phyloP scores from a whole-genome alignment of 64 coral and sea anemone species.

The Cladopsammia gracilis region DNA sequence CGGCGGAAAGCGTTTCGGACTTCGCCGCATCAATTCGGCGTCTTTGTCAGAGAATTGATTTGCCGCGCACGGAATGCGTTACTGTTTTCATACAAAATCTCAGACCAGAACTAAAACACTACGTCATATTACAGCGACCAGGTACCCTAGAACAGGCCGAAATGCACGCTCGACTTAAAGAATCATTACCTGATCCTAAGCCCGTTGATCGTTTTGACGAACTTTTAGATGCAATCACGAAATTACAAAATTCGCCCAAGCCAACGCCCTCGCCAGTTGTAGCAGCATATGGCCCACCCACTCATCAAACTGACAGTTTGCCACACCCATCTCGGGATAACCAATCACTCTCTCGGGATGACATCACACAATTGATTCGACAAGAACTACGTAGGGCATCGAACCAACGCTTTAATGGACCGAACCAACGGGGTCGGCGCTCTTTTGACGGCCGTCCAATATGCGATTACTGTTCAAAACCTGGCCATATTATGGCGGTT shows the following conservation, averaged over 20 bases:
- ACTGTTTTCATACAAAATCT: constrained; percentile 15
- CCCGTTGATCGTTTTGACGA: not conserved
- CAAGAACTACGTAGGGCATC: not conserved
- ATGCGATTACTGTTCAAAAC: not conserved
- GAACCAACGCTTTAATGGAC: not conserved
- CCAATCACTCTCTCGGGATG: not conserved
- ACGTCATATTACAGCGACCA: constrained; percentile 2
- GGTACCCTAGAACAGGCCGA: not conserved
- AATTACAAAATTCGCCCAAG: not conserved
- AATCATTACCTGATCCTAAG: not conserved
- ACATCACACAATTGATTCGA: not conserved
- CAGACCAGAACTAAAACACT: not conserved
- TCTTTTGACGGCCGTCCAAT: not conserved
- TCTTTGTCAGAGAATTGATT: not conserved
- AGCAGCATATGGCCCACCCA: too few species aligned
- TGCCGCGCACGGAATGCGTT: constrained; percentile 30
- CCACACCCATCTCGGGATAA: not conserved
- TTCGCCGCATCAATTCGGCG: constrained; percentile 9
- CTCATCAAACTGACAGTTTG: not conserved
- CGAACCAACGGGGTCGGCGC: not conserved
- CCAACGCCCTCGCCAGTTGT: not conserved
- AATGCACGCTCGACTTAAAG: not conserved
- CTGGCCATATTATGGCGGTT: not conserved
- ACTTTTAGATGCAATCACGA: not conserved
- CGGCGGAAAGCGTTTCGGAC: constrained; percentile 21